Evolutionary conservation across 2,888 invertebrate species (phyloP).

Genomic region (Bimastos eiseni): DNA sequence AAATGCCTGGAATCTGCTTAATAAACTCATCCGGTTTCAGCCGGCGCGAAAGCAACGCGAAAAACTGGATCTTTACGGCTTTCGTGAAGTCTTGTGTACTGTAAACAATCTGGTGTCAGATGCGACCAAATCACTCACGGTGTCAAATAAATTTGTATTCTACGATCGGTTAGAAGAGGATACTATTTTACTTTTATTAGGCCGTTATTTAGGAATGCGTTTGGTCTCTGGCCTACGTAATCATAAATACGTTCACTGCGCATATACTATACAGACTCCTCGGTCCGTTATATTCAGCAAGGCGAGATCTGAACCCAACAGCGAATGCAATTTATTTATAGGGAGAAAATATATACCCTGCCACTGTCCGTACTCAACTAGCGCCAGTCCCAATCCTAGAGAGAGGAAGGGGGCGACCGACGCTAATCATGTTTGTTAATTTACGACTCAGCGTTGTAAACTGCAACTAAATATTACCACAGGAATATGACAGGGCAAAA

Average conservation of each 20-base stretch:
- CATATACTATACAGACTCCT: background rate
- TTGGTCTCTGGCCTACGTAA: background rate
- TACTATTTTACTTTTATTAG: background rate
- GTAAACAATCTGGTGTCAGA: background rate
- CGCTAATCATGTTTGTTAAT: no score
- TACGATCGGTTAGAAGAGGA: background rate
- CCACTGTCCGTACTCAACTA: no score
- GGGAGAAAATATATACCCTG: background rate
- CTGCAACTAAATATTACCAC: no score
- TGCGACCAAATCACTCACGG: background rate
- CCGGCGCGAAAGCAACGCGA: background rate
- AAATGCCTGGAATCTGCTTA: background rate
- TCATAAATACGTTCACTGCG: background rate
- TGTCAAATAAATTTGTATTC: conserved; percentile 13
- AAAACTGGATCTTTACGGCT: conserved; percentile 9
- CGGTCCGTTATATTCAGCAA: background rate
- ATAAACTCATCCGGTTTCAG: background rate
- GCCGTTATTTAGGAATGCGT: conserved; percentile 13
- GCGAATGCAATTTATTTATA: background rate
- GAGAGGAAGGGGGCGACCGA: no score
- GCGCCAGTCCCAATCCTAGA: no score
- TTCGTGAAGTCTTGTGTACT: background rate
- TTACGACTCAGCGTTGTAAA: no score
- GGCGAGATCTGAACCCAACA: background rate
- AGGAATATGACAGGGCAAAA: background rate